Percentiles rank a stretch among this genome's conserved stretches.
Conservation (phyloP, 2,797 vertebrate genomes). For the Xenentodon cancila region DNA sequence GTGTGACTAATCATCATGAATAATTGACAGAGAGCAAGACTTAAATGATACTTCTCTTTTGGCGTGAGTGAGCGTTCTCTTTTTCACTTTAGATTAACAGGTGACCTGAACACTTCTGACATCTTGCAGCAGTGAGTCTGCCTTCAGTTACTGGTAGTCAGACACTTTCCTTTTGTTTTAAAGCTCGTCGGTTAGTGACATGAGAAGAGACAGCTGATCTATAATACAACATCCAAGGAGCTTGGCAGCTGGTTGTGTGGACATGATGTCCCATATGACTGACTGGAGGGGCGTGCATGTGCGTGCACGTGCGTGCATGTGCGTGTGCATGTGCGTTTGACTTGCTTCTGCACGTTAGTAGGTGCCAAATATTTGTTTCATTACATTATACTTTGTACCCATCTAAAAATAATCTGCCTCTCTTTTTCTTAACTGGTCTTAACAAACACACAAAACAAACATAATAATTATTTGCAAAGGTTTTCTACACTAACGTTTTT, state of each 20-base stretch:
- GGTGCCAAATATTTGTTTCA: conserved; percentile 50
- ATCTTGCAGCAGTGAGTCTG: too few species aligned
- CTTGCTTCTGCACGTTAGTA: conserved; percentile 25
- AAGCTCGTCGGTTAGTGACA: conserved; percentile 7
- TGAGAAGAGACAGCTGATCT: conserved; percentile 30
- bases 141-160: too few species aligned
- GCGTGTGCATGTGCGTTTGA: conserved; percentile 14
- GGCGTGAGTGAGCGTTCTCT: neutral
- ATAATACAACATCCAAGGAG: conserved; percentile 38
- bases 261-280: conserved; percentile 50
- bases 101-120: neutral
- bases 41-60: neutral
- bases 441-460: neutral
- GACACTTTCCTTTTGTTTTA: neutral
- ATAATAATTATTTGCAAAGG: too few species aligned
- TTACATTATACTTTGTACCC: conserved; percentile 46
- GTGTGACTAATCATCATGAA: conserved; percentile 4
- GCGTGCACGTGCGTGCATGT: conserved; percentile 11
- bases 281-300: conserved; percentile 19
- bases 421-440: neutral
- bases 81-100: neutral
- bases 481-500: too few species aligned
- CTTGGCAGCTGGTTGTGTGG: conserved; percentile 11
- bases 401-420: conserved; percentile 22
- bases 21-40: neutral